phyloP scores from a whole-genome alignment of 2,113 vertebrate species.

The Coturnix japonica region DNA sequence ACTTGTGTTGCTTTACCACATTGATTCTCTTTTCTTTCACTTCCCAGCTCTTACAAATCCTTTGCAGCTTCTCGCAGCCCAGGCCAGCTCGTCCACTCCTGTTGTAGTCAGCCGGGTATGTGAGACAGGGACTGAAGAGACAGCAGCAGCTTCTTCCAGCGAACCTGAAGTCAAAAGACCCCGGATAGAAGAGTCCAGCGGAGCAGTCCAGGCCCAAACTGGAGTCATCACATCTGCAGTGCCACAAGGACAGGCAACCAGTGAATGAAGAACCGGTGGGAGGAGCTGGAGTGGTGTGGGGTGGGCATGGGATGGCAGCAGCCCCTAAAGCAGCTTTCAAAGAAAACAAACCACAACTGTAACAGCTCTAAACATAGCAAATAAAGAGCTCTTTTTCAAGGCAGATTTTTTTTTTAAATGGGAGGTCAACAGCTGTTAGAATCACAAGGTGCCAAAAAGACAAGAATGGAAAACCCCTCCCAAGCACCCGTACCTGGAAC shows the following conservation, averaged over 20 bases:
- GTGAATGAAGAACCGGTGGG: constrained; percentile 74
- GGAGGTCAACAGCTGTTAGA: constrained; percentile 32
- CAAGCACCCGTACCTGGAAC: constrained; percentile 43
- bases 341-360: constrained; percentile 40
- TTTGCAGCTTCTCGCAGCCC: constrained; percentile 94
- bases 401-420: constrained; percentile 9
- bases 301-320: constrained; percentile 60
- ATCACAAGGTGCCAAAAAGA: constrained; percentile 53
- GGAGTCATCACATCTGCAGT: constrained; percentile 85
- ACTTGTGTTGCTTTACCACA: not conserved
- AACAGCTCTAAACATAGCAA: not conserved
- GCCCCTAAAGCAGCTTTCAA: constrained; percentile 2
- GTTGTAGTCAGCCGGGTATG: constrained; percentile 86
- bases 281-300: constrained; percentile 38
- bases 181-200: constrained; percentile 84
- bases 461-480: constrained; percentile 32
- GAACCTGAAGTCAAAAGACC: constrained; percentile 89
- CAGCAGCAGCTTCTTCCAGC: constrained; percentile 56
- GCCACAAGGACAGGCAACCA: constrained; percentile 78
- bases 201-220: constrained; percentile 76
- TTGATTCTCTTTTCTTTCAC: not conserved
- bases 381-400: constrained; percentile 40
- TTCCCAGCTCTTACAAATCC: constrained; percentile 89
- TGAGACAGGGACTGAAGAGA: constrained; percentile 75
- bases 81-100: constrained; percentile 93